Conservation (phyloP, 1,140 invertebrate genomes). For the Ips nitidus region DNA sequence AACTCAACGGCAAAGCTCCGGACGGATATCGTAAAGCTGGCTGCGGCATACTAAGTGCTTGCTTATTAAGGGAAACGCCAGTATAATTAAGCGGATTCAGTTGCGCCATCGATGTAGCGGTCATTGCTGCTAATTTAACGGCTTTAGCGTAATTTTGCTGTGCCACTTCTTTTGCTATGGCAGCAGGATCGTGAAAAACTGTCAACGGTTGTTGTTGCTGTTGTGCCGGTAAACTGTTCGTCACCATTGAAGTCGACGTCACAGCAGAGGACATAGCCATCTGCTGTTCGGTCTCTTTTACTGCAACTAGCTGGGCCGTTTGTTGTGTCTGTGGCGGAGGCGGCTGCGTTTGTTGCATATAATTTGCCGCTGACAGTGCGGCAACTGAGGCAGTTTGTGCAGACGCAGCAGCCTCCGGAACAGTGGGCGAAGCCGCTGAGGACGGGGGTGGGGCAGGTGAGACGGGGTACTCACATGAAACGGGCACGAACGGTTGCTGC, state of each 20-base stretch:
- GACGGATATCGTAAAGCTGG: slow-evolving; percentile 43
- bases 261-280: slow-evolving; percentile 25
- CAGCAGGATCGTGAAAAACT: slow-evolving; percentile 56
- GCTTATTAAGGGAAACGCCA: slow-evolving; percentile 71
- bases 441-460: slow-evolving; percentile 56
- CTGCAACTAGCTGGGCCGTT: slow-evolving; percentile 2
- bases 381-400: slow-evolving; percentile 13
- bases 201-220: slow-evolving; percentile 45
- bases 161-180: slow-evolving; percentile 72
- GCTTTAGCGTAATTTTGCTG: slow-evolving; percentile 75
- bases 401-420: slow-evolving; percentile 35
- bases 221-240: slow-evolving; percentile 35
- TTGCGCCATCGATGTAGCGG: slow-evolving; percentile 51
- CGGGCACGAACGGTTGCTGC: slow-evolving; percentile 89
- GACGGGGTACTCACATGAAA: slow-evolving; percentile 88
- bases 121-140: slow-evolving; percentile 61
- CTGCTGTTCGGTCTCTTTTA: slow-evolving; percentile 36
- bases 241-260: slow-evolving; percentile 23
- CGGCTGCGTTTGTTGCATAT: slow-evolving; percentile 33
- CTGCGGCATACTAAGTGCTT: slow-evolving; percentile 54
- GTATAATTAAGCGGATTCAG: slow-evolving; percentile 74
- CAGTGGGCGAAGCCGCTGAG: slow-evolving; percentile 45
- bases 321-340: slow-evolving; percentile 41
- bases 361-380: not conserved
- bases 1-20: slow-evolving; percentile 35